Evolutionary conservation across 2,888 invertebrate species (phyloP), one percentile per base, ranked within the genome.

Genomic region (Eupelmus urozonus): DNA sequence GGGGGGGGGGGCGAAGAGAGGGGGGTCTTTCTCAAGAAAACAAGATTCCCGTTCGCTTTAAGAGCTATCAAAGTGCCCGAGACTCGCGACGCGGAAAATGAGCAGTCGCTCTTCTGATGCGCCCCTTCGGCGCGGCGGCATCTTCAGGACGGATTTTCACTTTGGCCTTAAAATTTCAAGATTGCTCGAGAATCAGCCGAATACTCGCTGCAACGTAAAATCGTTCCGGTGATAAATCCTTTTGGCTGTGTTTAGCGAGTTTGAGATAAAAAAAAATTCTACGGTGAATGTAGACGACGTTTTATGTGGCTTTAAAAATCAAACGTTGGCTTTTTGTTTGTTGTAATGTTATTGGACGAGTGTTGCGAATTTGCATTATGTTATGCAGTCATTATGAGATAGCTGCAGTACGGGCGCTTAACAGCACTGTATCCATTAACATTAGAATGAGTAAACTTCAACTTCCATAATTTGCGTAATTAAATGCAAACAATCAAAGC

Each of bases 1-100:
- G 34, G 57, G n/a, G n/a, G n/a, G n/a, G n/a, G n/a, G n/a, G n/a
- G n/a, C n/a, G 11, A 3, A 34, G 3, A 34, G 3, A 27, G 60
- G 29, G 51, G 18, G 13, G 13, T 13, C 60, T 20, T 69, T 45
- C 40, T 57, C 45, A 25, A 45, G 75, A 75, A 75, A 79, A 79
- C 71, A 71, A 79, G 59, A 79, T 70, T 79, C 23, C 27, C 65
- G 51, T 53, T 75, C 25, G 71, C 71, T 75, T 75, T 60, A 75
- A 66, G 71, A 75, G 70, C 74, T 40, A 66, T 79, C 78, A 71
- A 79, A 74, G 70, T 66, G 53, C 65, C 42, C 63, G 59, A 60
- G 59, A 79, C 60, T 79, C 66, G 60, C 71, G 75, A 74, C 59
- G 74, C 66, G 74, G 78, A 79, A 78, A 74, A 78, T 78, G 69